Base-by-base conservation (phyloP, 2,113 vertebrate genomes). In the Lucifuga dentata region DNA sequence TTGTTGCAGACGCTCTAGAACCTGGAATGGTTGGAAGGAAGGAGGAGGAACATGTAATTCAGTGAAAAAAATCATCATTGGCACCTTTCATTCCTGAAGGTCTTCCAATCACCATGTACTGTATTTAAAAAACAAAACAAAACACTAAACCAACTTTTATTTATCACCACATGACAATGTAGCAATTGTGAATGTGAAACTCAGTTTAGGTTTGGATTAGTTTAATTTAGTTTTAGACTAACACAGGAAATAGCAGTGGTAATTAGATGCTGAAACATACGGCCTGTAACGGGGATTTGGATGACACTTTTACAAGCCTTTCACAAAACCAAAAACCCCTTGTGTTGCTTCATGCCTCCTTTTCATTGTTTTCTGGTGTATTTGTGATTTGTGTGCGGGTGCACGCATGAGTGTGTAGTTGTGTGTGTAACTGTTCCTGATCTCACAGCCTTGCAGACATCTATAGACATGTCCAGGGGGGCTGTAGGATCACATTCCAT, bases 1-100 rank as follows among this genome's bases (percentile, higher is more conserved):
- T 83, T 98, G 96, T 86, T 98, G 97, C 86, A 99, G 93, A 88
- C 97, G 93, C 91, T 98, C 97, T 59, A 99, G 93, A 77, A 98
- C 97, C 97, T 99, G 89, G 2, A 57, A 19, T 20, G 5, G 44
- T 21, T 10, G 21, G 15, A 23, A 33, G 70, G 50, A 16, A 70
- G 12, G 61, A 7, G 55, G 38, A 15, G 33, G 40, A 21, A 24
- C n/a, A n/a, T n/a, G n/a, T n/a, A n/a, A n/a, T n/a, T n/a, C n/a
- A n/a, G n/a, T n/a, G n/a, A n/a, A n/a, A n/a, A 2, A n/a, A 36
- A 23, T 6, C 49, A n/a, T 61, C 19, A 56, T 52, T 20, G 33
- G 20, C 41, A 38, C 8, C 11, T 33, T 29, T 11, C 29, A 26
- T 49, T 60, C 12, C 2, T 23, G 38, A 29, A 53, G 58, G 38